Conservation (phyloP, 2,888 invertebrate species). For the Orthosia cruda region DNA sequence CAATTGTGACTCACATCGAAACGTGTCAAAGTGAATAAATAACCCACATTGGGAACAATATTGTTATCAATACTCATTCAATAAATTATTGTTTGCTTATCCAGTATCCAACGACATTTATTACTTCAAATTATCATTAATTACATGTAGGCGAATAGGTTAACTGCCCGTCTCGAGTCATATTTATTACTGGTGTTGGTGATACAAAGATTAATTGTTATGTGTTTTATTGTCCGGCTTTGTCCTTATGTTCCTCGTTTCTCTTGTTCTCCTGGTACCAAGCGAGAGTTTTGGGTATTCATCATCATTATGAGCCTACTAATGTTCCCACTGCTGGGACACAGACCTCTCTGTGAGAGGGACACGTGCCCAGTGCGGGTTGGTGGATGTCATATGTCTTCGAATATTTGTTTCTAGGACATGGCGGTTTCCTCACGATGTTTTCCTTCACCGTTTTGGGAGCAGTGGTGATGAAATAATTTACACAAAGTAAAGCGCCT, state of each 20-base stretch:
- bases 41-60: conserved; percentile 7
- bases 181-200: not conserved
- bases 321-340: too few relatives aligned
- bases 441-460: too few relatives aligned
- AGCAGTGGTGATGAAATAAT: too few relatives aligned
- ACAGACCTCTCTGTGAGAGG: too few relatives aligned
- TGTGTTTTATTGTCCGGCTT: not conserved
- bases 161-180: conserved; percentile 15
- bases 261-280: not conserved
- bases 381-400: too few relatives aligned
- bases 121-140: conserved; percentile 39
- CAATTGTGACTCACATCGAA: too few relatives aligned
- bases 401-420: too few relatives aligned
- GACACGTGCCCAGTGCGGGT: too few relatives aligned
- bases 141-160: conserved; percentile 47
- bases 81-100: conserved; percentile 54
- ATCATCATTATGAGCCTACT: too few relatives aligned
- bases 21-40: conserved; percentile 7
- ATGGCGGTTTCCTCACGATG: too few relatives aligned
- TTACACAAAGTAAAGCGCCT: too few relatives aligned
- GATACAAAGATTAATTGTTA: not conserved
- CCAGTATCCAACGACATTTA: conserved; percentile 36
- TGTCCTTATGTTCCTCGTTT: not conserved
- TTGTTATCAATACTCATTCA: conserved; percentile 45
- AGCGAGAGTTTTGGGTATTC: too few relatives aligned